Conservation (phyloP, 1,140 invertebrate genomes). For the Aphaenogaster rudis region DNA sequence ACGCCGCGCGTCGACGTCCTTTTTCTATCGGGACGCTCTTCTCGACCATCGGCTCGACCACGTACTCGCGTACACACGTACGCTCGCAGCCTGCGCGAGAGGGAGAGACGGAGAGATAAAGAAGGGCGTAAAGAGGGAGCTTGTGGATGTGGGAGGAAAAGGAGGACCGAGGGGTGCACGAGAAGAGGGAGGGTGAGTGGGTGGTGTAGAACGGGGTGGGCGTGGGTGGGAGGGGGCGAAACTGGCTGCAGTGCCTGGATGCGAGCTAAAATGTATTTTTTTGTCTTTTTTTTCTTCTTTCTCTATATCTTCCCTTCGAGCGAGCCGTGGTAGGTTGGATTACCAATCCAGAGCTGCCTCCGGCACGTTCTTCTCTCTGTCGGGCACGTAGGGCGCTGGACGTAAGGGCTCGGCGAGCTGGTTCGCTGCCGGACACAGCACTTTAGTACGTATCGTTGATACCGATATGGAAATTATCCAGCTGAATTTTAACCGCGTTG, state of each 20-base stretch:
- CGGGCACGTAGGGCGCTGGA: conserved; percentile 66
- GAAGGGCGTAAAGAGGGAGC: conserved; percentile 55
- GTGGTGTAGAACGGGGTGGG: conserved; percentile 9
- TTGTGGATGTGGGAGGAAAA: conserved; percentile 49
- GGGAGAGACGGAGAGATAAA: conserved; percentile 45
- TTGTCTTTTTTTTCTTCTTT: conserved; percentile 63
- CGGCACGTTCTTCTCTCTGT: conserved; percentile 66
- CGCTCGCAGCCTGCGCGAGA: conserved; percentile 32
- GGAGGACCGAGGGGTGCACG: conserved; percentile 38
- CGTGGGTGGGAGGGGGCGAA: conserved; percentile 31
- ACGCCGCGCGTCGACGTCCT: conserved; percentile 78
- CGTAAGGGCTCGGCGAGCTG: conserved; percentile 67
- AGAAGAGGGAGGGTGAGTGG: conserved; percentile 24
- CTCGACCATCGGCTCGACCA: conserved; percentile 78
- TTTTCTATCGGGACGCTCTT: conserved; percentile 80
- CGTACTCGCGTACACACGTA: conserved; percentile 63
- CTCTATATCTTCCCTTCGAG: conserved; percentile 78
- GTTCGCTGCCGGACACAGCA: conserved; percentile 10
- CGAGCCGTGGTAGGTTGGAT: conserved; percentile 77
- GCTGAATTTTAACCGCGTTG: conserved; percentile 66
- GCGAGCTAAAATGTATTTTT: conserved; percentile 79
- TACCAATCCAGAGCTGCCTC: conserved; percentile 75
- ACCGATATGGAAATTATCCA: conserved; percentile 73
- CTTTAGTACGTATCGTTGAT: conserved; percentile 63
- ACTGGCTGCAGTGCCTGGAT: conserved; percentile 75